Percentiles rank a stretch among this genome's conserved stretches.
phyloP scores from a whole-genome alignment of 2,888 invertebrate genomes.

The Laothoe populi region DNA sequence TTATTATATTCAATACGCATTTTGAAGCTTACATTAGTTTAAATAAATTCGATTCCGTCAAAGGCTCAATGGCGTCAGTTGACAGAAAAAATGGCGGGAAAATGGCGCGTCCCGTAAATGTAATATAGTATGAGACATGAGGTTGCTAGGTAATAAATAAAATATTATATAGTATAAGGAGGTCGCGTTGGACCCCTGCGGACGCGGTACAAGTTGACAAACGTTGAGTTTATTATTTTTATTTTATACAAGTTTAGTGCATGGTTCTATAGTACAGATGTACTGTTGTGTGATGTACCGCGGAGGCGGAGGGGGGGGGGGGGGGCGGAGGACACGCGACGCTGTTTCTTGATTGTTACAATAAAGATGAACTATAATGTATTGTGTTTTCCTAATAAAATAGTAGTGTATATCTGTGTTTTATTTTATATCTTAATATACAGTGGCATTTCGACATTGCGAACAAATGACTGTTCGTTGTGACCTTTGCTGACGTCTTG shows the following conservation, averaged over 20 bases:
- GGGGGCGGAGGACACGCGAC: too few species aligned
- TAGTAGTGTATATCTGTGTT: constrained; percentile 69
- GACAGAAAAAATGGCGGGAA: constrained; percentile 35
- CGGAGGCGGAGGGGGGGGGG: too few species aligned
- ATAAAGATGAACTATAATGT: constrained; percentile 75
- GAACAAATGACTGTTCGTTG: too few species aligned
- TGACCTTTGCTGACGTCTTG: too few species aligned
- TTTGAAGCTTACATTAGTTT: neutral
- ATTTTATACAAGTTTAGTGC: constrained; percentile 68
- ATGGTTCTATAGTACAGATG: constrained; percentile 72
- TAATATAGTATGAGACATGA: constrained; percentile 41
- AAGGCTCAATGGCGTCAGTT: neutral
- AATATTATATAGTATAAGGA: constrained; percentile 40
- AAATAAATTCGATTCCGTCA: neutral
- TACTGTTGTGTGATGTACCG: too few species aligned
- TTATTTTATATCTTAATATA: constrained; percentile 46
- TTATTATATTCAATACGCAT: neutral
- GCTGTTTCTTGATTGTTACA: constrained; percentile 74
- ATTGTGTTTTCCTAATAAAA: constrained; percentile 83
- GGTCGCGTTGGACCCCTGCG: constrained; percentile 50
- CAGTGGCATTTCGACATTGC: too few species aligned
- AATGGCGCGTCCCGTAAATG: constrained; percentile 38
- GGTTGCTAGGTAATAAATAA: constrained; percentile 53
- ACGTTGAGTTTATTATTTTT: constrained; percentile 50
- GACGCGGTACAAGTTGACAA: constrained; percentile 27